phyloP scores from a whole-genome alignment of 1,140 invertebrate species.

The Geopemphigus sp. region DNA sequence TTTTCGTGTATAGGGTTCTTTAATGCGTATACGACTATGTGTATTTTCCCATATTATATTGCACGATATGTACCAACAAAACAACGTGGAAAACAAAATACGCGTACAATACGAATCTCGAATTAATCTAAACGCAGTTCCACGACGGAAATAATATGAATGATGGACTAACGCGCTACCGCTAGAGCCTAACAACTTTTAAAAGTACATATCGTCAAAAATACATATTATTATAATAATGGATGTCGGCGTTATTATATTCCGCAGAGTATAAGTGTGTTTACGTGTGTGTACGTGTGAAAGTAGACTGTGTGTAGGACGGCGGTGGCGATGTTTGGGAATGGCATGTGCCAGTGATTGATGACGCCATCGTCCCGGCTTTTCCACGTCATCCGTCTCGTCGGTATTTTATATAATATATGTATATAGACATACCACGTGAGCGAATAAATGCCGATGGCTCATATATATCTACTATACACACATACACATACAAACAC shows the following conservation, averaged over 20 bases:
- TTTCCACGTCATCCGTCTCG: constrained; percentile 31
- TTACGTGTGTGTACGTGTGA: neutral
- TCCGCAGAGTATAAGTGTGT: neutral
- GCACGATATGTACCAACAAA: neutral
- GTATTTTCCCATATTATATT: neutral
- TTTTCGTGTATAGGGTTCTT: neutral
- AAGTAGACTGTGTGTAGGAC: neutral
- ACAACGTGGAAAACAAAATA: constrained; percentile 1
- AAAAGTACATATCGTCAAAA: constrained; percentile 45
- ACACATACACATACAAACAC: too few relatives aligned
- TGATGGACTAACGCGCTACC: neutral
- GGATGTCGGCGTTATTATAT: constrained; percentile 36
- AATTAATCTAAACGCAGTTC: constrained; percentile 27
- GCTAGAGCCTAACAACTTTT: constrained; percentile 10
- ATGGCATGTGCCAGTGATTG: constrained; percentile 47
- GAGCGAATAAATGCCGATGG: constrained; percentile 5
- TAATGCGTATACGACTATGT: neutral
- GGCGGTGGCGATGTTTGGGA: constrained; percentile 9
- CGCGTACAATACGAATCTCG: neutral
- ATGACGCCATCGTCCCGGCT: constrained; percentile 27
- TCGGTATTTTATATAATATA: constrained; percentile 16
- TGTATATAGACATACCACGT: neutral
- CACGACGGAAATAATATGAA: neutral
- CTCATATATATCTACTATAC: too few relatives aligned
- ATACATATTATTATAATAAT: constrained; percentile 46